Evolutionary conservation across 2,113 vertebrate genomes (phyloP).

Genomic region (Leptocoma aspasia): DNA sequence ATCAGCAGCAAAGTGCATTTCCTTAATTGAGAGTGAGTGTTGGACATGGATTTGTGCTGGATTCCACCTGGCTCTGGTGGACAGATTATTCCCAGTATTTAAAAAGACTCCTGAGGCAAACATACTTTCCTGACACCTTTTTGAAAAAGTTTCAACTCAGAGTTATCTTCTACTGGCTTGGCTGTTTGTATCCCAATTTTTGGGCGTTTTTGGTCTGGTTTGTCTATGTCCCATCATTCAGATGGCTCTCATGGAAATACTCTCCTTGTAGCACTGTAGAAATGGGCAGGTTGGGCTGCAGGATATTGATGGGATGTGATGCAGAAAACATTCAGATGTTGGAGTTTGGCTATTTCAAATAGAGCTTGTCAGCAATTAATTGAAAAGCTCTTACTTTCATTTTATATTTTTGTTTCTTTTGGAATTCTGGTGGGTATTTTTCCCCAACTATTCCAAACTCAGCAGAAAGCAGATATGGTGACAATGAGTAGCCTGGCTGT

Average conservation of each 20-base stretch:
- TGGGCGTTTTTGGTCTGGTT: not conserved
- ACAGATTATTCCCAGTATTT: not conserved
- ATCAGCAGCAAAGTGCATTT: not conserved
- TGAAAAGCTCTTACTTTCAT: not conserved
- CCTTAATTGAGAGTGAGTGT: not conserved
- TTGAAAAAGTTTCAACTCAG: not conserved
- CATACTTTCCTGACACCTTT: not conserved
- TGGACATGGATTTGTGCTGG: not conserved
- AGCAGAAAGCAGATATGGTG: not conserved
- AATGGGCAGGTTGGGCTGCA: not conserved
- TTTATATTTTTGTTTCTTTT: not conserved
- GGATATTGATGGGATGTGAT: not conserved
- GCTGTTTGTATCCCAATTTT: not conserved
- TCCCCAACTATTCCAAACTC: fast-evolving
- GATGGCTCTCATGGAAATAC: not conserved
- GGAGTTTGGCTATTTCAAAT: not conserved
- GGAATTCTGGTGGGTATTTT: not conserved
- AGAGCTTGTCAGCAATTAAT: not conserved
- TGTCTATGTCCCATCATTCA: not conserved
- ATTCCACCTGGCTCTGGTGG: not conserved
- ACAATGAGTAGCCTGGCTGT: not conserved
- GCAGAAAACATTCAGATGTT: not conserved
- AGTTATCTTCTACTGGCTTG: not conserved
- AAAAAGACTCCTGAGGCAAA: not conserved
- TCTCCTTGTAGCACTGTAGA: not conserved